Evolutionary conservation across 2,888 invertebrate species (phyloP).

Genomic region (Encarsia formosa): DNA sequence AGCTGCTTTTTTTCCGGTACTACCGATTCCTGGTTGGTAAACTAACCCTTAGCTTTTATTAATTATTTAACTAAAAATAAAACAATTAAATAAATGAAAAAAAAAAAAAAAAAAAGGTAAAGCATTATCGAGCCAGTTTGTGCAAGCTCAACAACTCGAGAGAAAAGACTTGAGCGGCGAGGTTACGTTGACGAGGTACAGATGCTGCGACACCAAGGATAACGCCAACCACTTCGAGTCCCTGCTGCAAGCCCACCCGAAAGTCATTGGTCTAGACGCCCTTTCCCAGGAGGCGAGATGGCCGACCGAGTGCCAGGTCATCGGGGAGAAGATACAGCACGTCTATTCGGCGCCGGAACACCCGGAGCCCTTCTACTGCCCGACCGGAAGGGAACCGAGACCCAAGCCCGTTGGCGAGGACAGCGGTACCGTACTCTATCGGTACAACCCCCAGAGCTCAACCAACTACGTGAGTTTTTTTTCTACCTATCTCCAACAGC

Average conservation of each 20-base stretch:
- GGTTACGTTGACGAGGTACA: too few species aligned
- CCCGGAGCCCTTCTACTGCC: slow-evolving; percentile 77
- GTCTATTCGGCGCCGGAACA: slow-evolving; percentile 66
- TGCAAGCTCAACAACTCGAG: slow-evolving; percentile 34
- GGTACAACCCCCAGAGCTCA: slow-evolving; percentile 80
- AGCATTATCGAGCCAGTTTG: slow-evolving; percentile 34
- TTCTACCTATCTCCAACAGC: background rate
- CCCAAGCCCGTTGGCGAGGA: slow-evolving; percentile 86
- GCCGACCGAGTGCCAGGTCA: slow-evolving; percentile 86
- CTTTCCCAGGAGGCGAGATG: slow-evolving; percentile 74
- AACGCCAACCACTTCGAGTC: too few species aligned
- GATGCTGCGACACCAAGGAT: slow-evolving; percentile 38
- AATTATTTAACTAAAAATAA: background rate
- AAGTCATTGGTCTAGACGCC: slow-evolving; percentile 33
- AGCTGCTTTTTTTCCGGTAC: slow-evolving; percentile 62
- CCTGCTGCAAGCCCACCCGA: too few species aligned
- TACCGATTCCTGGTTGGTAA: slow-evolving; percentile 41
- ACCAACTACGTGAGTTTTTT: slow-evolving; percentile 75
- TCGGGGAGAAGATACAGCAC: slow-evolving; percentile 77
- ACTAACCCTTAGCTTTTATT: background rate
- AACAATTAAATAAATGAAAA: background rate
- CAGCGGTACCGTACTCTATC: slow-evolving; percentile 76
- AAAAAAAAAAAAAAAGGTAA: slow-evolving; percentile 33
- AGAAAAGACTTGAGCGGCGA: slow-evolving; percentile 33
- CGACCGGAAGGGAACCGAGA: slow-evolving; percentile 73